Conservation (phyloP, 2,888 invertebrate species). For the Ischnura elegans region DNA sequence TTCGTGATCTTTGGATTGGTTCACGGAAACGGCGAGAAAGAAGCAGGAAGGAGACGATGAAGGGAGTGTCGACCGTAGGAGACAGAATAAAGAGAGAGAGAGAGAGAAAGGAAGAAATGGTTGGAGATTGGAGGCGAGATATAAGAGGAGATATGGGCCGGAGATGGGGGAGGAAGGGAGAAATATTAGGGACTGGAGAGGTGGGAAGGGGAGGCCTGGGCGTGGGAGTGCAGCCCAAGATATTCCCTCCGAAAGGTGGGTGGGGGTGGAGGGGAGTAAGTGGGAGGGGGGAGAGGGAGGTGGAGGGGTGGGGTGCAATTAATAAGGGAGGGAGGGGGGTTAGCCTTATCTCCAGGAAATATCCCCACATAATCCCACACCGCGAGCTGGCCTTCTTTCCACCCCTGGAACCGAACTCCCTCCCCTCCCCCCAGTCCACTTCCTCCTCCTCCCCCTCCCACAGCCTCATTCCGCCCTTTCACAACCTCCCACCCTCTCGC, state of each 20-base stretch:
- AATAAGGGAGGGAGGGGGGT: conserved; percentile 10
- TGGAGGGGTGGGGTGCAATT: conserved; percentile 14
- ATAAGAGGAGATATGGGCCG: not conserved
- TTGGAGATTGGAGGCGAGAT: not conserved
- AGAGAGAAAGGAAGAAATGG: not conserved
- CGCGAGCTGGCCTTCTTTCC: not conserved
- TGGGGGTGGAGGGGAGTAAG: not conserved
- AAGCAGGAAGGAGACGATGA: not conserved
- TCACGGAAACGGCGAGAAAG: not conserved
- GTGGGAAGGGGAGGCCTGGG: not conserved
- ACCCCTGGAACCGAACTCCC: not conserved
- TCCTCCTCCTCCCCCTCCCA: not conserved
- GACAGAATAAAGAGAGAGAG: not conserved
- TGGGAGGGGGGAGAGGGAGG: not conserved
- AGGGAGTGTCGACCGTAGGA: not conserved
- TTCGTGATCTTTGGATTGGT: too few relatives aligned
- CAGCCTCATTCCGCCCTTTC: not conserved
- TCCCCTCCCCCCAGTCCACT: not conserved
- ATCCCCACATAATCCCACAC: conserved; percentile 29
- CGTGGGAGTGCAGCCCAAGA: not conserved
- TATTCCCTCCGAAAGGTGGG: not conserved
- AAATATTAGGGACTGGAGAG: not conserved
- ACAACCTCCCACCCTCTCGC: not conserved
- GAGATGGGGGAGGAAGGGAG: not conserved
- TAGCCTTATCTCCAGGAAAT: conserved; percentile 31